These are phyloP conservation scores for Apostichopus californicus DNA, from an alignment of 35 echinoderm and acorn worm genomes.

Conservation along the genomic window DNA sequence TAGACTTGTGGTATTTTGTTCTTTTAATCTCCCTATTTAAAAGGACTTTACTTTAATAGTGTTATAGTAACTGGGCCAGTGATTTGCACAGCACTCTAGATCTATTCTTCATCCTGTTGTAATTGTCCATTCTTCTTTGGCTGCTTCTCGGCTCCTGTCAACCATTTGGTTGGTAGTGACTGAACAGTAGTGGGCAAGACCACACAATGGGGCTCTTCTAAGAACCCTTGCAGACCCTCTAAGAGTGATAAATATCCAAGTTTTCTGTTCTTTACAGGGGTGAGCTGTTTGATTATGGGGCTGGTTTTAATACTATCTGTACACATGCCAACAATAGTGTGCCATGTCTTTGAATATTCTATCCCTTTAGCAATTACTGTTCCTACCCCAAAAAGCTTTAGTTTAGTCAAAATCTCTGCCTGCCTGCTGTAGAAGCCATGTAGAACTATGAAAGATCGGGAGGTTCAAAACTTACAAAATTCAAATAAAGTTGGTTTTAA, in stretches of 20 bases:
- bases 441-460: too few relatives aligned
- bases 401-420: too few relatives aligned
- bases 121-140: slow-evolving; percentile 13
- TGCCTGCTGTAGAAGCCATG: too few relatives aligned
- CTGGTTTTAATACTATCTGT: slow-evolving; percentile 10
- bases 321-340: not conserved
- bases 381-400: not conserved
- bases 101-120: slow-evolving; percentile 32
- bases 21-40: slow-evolving; percentile 18
- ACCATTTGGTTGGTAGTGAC: not conserved
- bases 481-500: too few relatives aligned
- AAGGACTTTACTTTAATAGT: not conserved
- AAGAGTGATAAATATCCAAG: slow-evolving; percentile 22
- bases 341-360: slow-evolving; percentile 33
- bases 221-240: not conserved
- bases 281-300: not conserved
- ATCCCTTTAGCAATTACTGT: slow-evolving; percentile 19
- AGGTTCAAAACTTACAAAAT: too few relatives aligned
- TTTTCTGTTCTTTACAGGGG: not conserved
- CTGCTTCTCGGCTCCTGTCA: not conserved
- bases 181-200: not conserved
- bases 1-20: slow-evolving; percentile 33
- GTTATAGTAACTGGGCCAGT: not conserved
- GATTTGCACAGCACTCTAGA: slow-evolving; percentile 12
- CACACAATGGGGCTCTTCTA: not conserved